A percentile compares a stretch with the other conserved stretches of the same genome.
phyloP scores from a whole-genome alignment of 2,797 vertebrate genomes.

The Aulostomus chinensis region DNA sequence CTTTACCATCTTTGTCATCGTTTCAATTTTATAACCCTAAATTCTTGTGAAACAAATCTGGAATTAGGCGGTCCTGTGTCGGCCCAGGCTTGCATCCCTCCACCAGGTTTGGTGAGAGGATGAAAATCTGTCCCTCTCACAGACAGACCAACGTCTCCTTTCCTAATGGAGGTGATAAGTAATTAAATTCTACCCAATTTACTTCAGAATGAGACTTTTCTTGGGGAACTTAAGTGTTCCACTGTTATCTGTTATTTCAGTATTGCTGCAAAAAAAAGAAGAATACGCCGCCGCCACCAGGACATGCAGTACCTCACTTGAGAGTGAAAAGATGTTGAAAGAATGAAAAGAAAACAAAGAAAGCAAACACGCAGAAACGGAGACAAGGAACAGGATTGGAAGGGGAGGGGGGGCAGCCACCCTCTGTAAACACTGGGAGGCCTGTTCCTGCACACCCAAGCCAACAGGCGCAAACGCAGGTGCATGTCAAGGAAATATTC shows the following conservation, averaged over 20 bases:
- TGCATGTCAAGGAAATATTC: neutral
- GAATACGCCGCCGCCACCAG: slow-evolving; percentile 1
- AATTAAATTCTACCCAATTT: too few species aligned
- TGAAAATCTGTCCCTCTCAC: too few species aligned
- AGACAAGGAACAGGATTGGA: slow-evolving; percentile 18
- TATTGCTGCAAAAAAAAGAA: slow-evolving; percentile 4
- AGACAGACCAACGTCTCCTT: too few species aligned
- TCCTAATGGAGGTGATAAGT: too few species aligned
- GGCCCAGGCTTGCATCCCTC: too few species aligned
- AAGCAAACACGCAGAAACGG: slow-evolving; percentile 22
- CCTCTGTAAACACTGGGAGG: slow-evolving; percentile 5
- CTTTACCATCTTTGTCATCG: neutral
- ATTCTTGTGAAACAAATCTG: too few species aligned
- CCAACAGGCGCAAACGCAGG: neutral
- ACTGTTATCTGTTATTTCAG: too few species aligned
- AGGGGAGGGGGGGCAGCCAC: neutral
- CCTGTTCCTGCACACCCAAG: slow-evolving; percentile 1
- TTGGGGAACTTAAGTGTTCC: too few species aligned
- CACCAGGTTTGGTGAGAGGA: too few species aligned
- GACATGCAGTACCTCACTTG: neutral
- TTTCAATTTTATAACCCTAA: too few species aligned
- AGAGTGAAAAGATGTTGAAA: slow-evolving; percentile 2
- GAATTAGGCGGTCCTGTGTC: too few species aligned
- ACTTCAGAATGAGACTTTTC: too few species aligned
- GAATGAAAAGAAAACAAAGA: slow-evolving; percentile 20